Evolutionary conservation across 2,888 invertebrate genomes (phyloP), one percentile per base, ranked within the genome.

Genomic region (Boloria euphrosyne): DNA sequence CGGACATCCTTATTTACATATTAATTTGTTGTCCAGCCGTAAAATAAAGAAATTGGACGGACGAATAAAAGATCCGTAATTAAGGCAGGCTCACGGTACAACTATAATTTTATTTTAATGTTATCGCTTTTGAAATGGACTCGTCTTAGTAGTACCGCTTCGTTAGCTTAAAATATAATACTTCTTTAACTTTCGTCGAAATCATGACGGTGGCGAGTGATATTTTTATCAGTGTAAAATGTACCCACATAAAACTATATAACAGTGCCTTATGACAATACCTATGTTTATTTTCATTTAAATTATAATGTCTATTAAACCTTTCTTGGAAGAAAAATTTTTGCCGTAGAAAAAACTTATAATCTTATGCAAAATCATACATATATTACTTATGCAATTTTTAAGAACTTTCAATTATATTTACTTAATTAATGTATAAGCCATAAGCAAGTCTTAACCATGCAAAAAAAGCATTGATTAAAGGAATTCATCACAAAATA

Each of bases 11-110:
- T 83, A 92, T 92, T 91, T 85, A 87, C 91, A 92, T 91, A 89
- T 89, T 88, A 90, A 90, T 90, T 86, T 86, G 89, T 87, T 90
- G 86, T 85, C 82, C 83, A 81, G 81, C 86, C 84, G 87, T 90
- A 86, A 90, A 90, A 90, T 90, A 88, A 90, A 91, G 90, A 90
- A 90, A 90, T 90, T 86, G 86, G 84, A 85, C 79, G 84, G 77
- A 76, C 75, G 79, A 77, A 81, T 85, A 86, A 86, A 86, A 84
- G 82, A 74, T 71, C 68, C 74, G 80, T 87, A 88, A 89, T 89
- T 87, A 89, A 90, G 83, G 72, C 78, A 80, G 82, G 83, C 83
- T 82, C 75, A 77, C 79, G 80, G 79, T 83, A 84, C 81, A 81
- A 80, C 82, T 80, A 82, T 88, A 85, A 86, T 85, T 86, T 85